Percentiles rank a stretch among this genome's conserved stretches.
Evolutionary conservation across 37 sponge, comb jelly and placozoan species (phyloP).

Genomic region (Lycopodina hypogea): DNA sequence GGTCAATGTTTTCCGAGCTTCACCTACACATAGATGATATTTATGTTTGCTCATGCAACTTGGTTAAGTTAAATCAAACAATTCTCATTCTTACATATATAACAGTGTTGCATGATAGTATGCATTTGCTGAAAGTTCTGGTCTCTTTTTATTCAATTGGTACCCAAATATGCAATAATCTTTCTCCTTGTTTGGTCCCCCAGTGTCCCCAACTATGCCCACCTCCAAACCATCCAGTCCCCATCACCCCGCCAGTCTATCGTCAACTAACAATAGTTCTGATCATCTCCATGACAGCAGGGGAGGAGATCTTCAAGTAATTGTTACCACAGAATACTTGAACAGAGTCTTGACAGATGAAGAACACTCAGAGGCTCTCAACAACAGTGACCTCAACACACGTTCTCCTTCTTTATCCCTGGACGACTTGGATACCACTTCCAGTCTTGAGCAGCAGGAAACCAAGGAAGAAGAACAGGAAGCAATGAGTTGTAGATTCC

Average conservation of each 20-base stretch:
- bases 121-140: no score
- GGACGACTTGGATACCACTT: not conserved
- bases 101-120: no score
- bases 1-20: no score
- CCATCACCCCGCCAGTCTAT: not conserved
- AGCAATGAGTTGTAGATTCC: not conserved
- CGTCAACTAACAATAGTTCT: no score
- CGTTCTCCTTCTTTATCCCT: constrained; percentile 1
- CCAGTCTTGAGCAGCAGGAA: not conserved
- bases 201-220: not conserved
- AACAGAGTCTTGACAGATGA: not conserved
- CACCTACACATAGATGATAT: no score
- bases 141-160: no score
- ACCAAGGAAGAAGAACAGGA: constrained; percentile 4
- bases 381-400: not conserved
- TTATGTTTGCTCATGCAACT: no score
- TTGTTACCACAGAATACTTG: constrained; percentile 27
- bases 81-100: no score
- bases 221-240: constrained; percentile 7
- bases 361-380: not conserved
- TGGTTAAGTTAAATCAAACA: no score
- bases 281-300: no score
- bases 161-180: no score
- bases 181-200: not conserved
- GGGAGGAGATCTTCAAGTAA: constrained; percentile 12